Base-by-base conservation (phyloP, 2,888 invertebrate genomes). In the Eupithecia dodoneata region DNA sequence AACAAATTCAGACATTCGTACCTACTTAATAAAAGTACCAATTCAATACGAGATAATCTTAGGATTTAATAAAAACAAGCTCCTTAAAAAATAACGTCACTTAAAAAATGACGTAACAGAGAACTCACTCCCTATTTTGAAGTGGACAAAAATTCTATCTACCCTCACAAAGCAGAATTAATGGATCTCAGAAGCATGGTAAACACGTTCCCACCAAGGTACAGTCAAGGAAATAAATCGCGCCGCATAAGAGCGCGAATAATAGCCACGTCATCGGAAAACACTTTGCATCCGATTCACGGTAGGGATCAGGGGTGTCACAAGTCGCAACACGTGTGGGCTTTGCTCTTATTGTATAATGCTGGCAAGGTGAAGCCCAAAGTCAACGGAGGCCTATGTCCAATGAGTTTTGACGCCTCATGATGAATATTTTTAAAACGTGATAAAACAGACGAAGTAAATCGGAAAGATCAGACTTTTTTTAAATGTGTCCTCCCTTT, bases 231-330 rank as follows among this genome's bases (percentile, higher is more conserved):
- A 79, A 81, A 82, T 81, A 81, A 82, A 80, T 81, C 73, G 65
- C 74, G 49, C 42, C 67, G 13, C 55, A 63, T 65, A 73, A 81
- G 76, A 55, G 70, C 70, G 75, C 71, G 80, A 85, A 83, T 83
- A 85, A 87, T 85, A 80, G 84, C 59, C 76, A 76, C 81, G 80
- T 81, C 83, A 87, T 88, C 83, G 86, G 86, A 87, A 89, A 89
- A 86, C 85, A 86, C 87, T 89, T 86, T 83, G 84, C 86, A 82
- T 84, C 84, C 83, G 83, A 87, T 86, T 83, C 81, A 49, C 45
- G 63, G 59, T 76, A 30, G 69, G 69, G 67, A 63, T 74, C 76
- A 81, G 81, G 81, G 81, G 7, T 82, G 80, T 65, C 79, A 74
- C 80, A 65, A 65, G 80, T 65, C 79, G 73, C 80, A 65, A 65